Evolutionary conservation across 2,888 invertebrate genomes (phyloP), one percentile per base, ranked within the genome.

Genomic region (Neoascia interrupta): DNA sequence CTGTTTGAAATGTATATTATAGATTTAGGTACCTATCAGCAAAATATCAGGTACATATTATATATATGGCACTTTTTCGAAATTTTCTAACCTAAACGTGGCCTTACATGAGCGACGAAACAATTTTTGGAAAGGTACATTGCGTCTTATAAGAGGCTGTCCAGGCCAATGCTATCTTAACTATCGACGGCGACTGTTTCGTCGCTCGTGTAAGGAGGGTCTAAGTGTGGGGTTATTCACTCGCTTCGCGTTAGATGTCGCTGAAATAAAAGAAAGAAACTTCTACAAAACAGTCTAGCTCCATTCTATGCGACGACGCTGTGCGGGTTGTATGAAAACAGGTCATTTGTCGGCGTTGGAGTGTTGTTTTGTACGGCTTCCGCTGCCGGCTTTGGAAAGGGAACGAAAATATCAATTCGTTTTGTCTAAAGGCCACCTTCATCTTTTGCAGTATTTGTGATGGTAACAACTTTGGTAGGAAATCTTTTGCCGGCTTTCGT

Each of bases 251-350:
- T 36, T 16, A 16, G 19, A 8, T 19, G 15, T 39, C 37, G 56
- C 51, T 45, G 51, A 68, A 53, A 54, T 68, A 31, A 54, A 47
- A 21, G 18, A 47, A 53, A 45, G 23, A 41, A 16, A 6, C 8
- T 31, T 26, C 18, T 3, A 58, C 36, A 26, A 31, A 39, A 51
- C 49, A 31, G 70, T 63, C 58, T 72, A 53, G 63, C 60, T 76
- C 72, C 76, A 64, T n/a, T n/a, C n/a, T 76, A 76, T 63, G 39
- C 6, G 5, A 41, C 34, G 36, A 37, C 45, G 15, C 8, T 64
- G 70, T 64, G 76, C 53, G 76, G 76, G 64, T 64, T 70, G 72
- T 72, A 47, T 64, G 37, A 54, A 68, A 66, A 63, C 43, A 23
- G 69, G 47, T 58, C 72, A 58, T 58, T 53, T 70, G 58, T 64